Percentiles rank a stretch among this genome's conserved stretches.
These are phyloP conservation scores for Prunella fulvescens DNA, from an alignment of 2,113 vertebrate species.

Conservation along the genomic window DNA sequence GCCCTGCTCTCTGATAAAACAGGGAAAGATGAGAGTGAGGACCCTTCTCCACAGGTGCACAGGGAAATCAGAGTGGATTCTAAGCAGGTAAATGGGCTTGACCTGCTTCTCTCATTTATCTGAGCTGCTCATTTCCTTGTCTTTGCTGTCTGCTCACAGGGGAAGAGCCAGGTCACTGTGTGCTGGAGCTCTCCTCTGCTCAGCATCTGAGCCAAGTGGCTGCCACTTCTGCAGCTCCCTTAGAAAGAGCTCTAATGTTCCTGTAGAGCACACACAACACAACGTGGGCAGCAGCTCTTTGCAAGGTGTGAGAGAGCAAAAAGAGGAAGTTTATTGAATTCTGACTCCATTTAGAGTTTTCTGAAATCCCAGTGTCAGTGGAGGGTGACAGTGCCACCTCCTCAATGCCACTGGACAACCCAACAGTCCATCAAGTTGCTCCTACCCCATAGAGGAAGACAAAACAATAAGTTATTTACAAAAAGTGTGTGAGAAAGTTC, in stretches of 20 bases:
- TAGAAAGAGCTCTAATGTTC: neutral
- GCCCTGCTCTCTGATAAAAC: fast-evolving
- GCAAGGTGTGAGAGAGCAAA: too few relatives aligned
- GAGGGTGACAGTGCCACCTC: too few relatives aligned
- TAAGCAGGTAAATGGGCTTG: neutral
- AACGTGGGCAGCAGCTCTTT: too few relatives aligned
- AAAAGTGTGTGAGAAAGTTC: too few relatives aligned
- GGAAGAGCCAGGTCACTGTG: fast-evolving
- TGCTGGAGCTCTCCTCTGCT: neutral
- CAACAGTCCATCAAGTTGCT: too few relatives aligned
- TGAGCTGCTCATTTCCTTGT: neutral
- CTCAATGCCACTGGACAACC: too few relatives aligned
- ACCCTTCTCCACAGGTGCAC: neutral
- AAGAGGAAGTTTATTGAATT: too few relatives aligned
- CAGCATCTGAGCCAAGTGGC: neutral
- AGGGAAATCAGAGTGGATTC: neutral
- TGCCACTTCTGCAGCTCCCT: neutral
- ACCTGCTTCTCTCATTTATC: neutral
- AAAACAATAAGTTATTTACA: too few relatives aligned
- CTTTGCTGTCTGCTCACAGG: neutral
- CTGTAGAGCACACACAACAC: too few relatives aligned
- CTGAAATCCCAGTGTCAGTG: too few relatives aligned
- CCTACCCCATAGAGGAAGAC: too few relatives aligned
- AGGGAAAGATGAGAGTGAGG: neutral
- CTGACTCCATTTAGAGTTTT: too few relatives aligned